These are phyloP conservation scores for Drosophila malerkotliana DNA, from an alignment of 1,140 invertebrate species.

Conservation along the genomic window DNA sequence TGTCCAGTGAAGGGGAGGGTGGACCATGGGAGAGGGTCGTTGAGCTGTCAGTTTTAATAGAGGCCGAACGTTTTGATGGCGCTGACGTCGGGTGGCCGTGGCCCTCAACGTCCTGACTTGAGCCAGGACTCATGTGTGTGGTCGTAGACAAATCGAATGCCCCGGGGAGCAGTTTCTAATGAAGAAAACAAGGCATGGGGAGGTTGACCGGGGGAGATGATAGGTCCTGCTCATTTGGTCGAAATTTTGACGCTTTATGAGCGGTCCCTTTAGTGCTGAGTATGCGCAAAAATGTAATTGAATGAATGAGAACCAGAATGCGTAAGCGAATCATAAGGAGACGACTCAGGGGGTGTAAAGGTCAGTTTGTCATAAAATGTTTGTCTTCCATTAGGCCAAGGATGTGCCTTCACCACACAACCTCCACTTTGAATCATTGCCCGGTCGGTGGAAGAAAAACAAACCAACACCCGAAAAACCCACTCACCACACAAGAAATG, in stretches of 20 bases:
- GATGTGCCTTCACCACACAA: conserved; percentile 8
- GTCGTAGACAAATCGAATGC: conserved; percentile 62
- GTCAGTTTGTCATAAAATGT: conserved; percentile 71
- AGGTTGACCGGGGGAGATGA: conserved; percentile 2
- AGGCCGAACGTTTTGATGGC: conserved; percentile 72
- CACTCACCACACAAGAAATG: conserved; percentile 1
- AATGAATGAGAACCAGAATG: conserved; percentile 55
- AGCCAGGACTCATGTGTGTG: conserved; percentile 41
- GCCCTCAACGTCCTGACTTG: not conserved
- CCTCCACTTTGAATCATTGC: conserved; percentile 14
- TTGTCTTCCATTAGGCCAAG: conserved; percentile 77
- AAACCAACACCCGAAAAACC: conserved; percentile 8
- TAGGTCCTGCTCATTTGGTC: conserved; percentile 66
- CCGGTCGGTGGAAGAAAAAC: conserved; percentile 2
- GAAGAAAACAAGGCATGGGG: conserved; percentile 39
- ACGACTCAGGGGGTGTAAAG: conserved; percentile 5
- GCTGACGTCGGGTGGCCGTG: conserved; percentile 6
- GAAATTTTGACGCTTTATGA: conserved; percentile 81
- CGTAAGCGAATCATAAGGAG: conserved; percentile 12
- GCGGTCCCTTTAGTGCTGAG: conserved; percentile 80
- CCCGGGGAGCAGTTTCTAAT: conserved; percentile 75
- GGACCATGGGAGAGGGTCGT: conserved; percentile 2
- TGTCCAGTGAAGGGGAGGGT: conserved; percentile 2
- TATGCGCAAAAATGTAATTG: conserved; percentile 82
- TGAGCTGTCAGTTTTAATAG: conserved; percentile 74